phyloP scores from a whole-genome alignment of 2,113 vertebrate species.

The Fregata magnificens region DNA sequence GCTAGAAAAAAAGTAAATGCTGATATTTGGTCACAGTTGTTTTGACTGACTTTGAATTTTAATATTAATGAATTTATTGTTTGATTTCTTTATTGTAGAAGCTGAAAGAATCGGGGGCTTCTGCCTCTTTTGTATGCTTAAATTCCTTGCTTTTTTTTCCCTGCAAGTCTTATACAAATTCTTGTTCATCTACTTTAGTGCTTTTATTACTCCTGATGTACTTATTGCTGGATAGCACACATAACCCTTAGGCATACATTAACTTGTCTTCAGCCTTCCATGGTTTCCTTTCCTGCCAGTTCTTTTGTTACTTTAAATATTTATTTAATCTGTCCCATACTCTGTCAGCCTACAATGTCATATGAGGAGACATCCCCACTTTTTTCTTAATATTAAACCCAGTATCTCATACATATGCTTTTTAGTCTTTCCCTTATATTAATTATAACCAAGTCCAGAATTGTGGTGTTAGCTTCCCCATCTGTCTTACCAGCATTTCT shows the following conservation, averaged over 20 bases:
- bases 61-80: background rate
- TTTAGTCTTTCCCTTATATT: background rate
- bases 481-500: background rate
- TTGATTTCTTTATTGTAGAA: background rate
- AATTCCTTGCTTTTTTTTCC: background rate
- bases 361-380: background rate
- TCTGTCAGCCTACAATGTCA: background rate
- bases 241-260: conserved; percentile 45
- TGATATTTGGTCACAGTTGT: background rate
- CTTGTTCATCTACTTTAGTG: conserved; percentile 41
- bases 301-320: conserved; percentile 57
- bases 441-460: background rate
- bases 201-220: conserved; percentile 59
- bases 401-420: background rate
- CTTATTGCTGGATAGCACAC: conserved; percentile 29
- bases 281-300: conserved; percentile 38
- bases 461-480: background rate
- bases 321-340: conserved; percentile 26
- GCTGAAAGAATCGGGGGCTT: background rate
- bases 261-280: conserved; percentile 42
- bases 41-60: background rate
- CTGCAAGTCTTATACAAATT: conserved; percentile 16
- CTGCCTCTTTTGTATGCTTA: background rate
- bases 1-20: background rate
- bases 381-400: background rate